These are phyloP conservation scores for Condylostylus longicornis DNA, from an alignment of 1,140 invertebrate genomes.

Conservation along the genomic window DNA sequence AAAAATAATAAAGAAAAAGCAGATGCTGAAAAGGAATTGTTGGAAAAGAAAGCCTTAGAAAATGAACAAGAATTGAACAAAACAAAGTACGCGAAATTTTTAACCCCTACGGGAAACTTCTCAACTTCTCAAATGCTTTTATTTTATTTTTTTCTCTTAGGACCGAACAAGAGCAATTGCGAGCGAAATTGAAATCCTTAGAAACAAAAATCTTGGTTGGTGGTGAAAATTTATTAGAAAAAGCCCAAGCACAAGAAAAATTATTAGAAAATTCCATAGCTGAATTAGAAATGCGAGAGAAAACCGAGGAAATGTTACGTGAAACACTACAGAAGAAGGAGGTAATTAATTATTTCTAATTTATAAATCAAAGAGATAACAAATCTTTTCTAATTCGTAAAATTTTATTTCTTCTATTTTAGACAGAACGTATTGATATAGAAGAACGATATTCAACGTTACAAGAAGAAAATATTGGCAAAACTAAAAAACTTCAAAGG, in stretches of 20 bases:
- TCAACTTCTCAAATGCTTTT: background rate
- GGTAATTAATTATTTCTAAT: constrained; percentile 41
- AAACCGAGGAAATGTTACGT: constrained; percentile 68
- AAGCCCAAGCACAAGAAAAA: constrained; percentile 86
- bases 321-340: constrained; percentile 75
- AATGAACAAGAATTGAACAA: constrained; percentile 40
- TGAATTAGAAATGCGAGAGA: constrained; percentile 72
- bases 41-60: constrained; percentile 40
- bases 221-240: constrained; percentile 95
- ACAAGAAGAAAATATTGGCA: constrained; percentile 83
- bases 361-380: constrained; percentile 1
- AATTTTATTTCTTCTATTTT: background rate
- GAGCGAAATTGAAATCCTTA: constrained; percentile 74
- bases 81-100: constrained; percentile 31
- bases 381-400: background rate
- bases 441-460: constrained; percentile 91
- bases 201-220: constrained; percentile 95
- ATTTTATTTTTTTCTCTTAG: constrained; percentile 1
- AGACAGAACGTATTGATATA: constrained; percentile 76
- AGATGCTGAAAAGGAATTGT: constrained; percentile 46
- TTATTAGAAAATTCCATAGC: constrained; percentile 78
- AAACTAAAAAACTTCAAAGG: constrained; percentile 86
- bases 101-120: background rate
- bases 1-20: constrained; percentile 37
- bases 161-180: constrained; percentile 51